Evolutionary conservation across 64 coral and sea anemone species (phyloP), one percentile per base, ranked within the genome.

Genomic region (Astreopora myriophthalma): DNA sequence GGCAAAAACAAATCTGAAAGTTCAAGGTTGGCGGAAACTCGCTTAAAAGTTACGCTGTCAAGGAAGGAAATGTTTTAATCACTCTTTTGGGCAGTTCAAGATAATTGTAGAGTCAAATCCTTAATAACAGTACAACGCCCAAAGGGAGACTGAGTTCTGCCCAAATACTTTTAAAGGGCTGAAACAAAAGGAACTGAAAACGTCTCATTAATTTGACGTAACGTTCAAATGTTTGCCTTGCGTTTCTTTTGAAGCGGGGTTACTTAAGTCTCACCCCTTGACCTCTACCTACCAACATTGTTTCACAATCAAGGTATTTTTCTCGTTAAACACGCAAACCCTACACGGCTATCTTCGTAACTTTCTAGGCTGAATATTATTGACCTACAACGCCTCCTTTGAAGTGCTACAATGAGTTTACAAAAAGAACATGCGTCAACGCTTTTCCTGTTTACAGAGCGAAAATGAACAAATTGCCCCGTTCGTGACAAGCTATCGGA

Each of bases 181-280:
- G 2, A 34, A 12, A 64, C 55, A 62, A 83, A 83, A 38, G 2
- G 20, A 13, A 37, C 65, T 63, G 57, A 65, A 83, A 58, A 83
- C n/a, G 52, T 38, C 31, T 64, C 22, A 83, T 83, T 83, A 64
- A 64, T 37, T 83, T 83, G 79, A 83, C 79, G 79, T 83, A 63
- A 55, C 10, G 31, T 20, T 83, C 20, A 65, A 81, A 83, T 64
- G 79, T 83, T 66, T 83, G 79, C 55, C 5, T 38, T 83, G 52
- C 55, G 79, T 83, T 83, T 37, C 55, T 64, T 83, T 83, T 83
- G 79, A 64, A 64, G 31, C 20, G 65, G 33, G 79, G 65, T 83
- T 83, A 83, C 29, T 65, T 36, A 29, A 64, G 57, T 19, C 9
- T 83, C 52, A 64, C 32, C 31, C 13, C 57, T 8, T 83, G 79